Conservation (phyloP, 53 echinoderm and acorn worm genomes). For the Henricia sp. region DNA sequence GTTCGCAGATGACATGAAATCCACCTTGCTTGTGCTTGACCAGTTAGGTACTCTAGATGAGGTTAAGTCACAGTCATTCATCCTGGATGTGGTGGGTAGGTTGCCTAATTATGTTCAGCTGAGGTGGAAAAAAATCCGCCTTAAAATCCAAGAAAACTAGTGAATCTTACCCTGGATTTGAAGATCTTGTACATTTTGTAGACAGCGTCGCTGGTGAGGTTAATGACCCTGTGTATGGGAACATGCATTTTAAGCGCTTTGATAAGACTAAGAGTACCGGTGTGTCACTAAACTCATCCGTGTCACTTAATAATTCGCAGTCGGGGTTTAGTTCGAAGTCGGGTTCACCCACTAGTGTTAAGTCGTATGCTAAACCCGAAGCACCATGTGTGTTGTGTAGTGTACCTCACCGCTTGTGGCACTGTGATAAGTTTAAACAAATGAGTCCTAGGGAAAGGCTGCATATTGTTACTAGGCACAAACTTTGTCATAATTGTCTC, state of each 20-base stretch:
- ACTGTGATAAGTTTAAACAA: slow-evolving; percentile 52
- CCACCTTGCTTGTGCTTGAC: slow-evolving; percentile 27
- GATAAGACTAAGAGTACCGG: neutral
- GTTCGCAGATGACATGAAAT: slow-evolving; percentile 39
- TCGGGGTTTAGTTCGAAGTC: neutral
- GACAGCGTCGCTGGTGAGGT: slow-evolving; percentile 9
- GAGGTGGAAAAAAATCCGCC: slow-evolving; percentile 37
- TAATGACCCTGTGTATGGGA: slow-evolving; percentile 44
- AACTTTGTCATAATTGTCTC: slow-evolving; percentile 61
- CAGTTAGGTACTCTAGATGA: slow-evolving; percentile 39
- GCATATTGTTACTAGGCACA: slow-evolving; percentile 26
- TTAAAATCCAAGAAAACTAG: slow-evolving; percentile 7
- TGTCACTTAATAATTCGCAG: neutral
- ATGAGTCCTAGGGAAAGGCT: slow-evolving; percentile 34
- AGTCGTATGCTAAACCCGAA: slow-evolving; percentile 54
- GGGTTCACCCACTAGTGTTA: neutral
- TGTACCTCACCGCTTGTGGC: slow-evolving; percentile 46
- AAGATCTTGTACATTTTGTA: slow-evolving; percentile 9
- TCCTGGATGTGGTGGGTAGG: slow-evolving; percentile 26
- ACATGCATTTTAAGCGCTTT: neutral
- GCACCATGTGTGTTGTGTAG: slow-evolving; percentile 34
- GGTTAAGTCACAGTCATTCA: slow-evolving; percentile 32
- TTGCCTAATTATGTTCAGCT: slow-evolving; percentile 46
- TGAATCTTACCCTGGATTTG: slow-evolving; percentile 22
- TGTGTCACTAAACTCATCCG: neutral